These are phyloP conservation scores for Catostylus mosaicus DNA, from an alignment of 30 jellyfish, hydroid and myxozoan genomes.

Conservation along the genomic window DNA sequence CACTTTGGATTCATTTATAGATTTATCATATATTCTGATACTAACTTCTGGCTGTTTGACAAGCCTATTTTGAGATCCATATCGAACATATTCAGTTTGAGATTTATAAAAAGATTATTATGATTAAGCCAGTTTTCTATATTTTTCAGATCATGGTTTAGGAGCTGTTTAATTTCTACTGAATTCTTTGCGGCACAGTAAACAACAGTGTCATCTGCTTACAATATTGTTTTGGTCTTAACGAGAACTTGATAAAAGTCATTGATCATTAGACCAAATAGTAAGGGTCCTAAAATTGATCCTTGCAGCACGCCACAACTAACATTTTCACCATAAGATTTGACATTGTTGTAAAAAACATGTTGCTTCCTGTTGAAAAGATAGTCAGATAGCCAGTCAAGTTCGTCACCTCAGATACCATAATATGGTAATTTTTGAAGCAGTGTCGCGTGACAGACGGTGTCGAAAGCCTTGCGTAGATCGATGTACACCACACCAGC, in stretches of 20 bases:
- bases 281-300: conserved; percentile 44
- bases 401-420: conserved; percentile 42
- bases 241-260: conserved; percentile 28
- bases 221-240: conserved; percentile 24
- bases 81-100: too few relatives aligned
- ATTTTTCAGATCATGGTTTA: too few relatives aligned
- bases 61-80: too few relatives aligned
- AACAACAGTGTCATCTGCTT: conserved; percentile 20
- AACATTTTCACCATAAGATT: conserved; percentile 19
- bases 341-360: conserved; percentile 19
- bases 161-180: too few relatives aligned
- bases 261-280: conserved; percentile 39
- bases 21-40: too few relatives aligned
- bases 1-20: too few relatives aligned
- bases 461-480: conserved; percentile 53
- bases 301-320: conserved; percentile 54
- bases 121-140: too few relatives aligned
- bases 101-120: too few relatives aligned
- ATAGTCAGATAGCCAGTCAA: conserved; percentile 44
- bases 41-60: too few relatives aligned
- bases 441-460: conserved; percentile 54
- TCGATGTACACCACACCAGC: conserved; percentile 57
- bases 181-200: conserved; percentile 50
- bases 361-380: conserved; percentile 38
- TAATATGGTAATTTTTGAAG: conserved; percentile 36